Conservation (phyloP, 2,888 invertebrate species). For the Seladonia tumulorum region DNA sequence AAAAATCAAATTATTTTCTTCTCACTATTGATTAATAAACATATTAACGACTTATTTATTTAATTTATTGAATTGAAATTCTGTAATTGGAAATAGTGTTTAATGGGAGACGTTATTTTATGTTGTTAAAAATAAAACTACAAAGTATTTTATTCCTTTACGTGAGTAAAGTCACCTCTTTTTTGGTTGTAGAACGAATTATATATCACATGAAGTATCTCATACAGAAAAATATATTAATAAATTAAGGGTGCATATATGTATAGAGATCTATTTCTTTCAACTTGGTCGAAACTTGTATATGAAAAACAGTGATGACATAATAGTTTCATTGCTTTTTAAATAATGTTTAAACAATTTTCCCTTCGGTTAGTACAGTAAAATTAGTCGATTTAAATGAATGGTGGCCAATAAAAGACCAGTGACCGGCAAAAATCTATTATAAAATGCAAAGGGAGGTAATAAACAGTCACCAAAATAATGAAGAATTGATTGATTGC, state of each 20-base stretch:
- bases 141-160: not conserved
- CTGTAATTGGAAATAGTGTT: not conserved
- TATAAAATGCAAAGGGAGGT: conserved; percentile 24
- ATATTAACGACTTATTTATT: not conserved
- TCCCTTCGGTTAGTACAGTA: not conserved
- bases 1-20: not conserved
- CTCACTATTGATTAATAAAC: not conserved
- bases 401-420: not conserved
- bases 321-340: not conserved
- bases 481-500: conserved; percentile 59
- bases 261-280: not conserved
- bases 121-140: not conserved
- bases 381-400: conserved; percentile 20
- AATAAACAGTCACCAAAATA: conserved; percentile 35
- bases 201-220: not conserved
- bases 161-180: not conserved
- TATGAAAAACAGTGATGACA: not conserved
- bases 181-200: conserved; percentile 2
- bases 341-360: conserved; percentile 3
- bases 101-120: not conserved
- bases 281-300: not conserved
- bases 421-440: not conserved
- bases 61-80: not conserved
- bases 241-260: not conserved
- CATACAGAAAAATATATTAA: not conserved